Conservation (phyloP, 2,113 vertebrate genomes). For the Mus pahari region DNA sequence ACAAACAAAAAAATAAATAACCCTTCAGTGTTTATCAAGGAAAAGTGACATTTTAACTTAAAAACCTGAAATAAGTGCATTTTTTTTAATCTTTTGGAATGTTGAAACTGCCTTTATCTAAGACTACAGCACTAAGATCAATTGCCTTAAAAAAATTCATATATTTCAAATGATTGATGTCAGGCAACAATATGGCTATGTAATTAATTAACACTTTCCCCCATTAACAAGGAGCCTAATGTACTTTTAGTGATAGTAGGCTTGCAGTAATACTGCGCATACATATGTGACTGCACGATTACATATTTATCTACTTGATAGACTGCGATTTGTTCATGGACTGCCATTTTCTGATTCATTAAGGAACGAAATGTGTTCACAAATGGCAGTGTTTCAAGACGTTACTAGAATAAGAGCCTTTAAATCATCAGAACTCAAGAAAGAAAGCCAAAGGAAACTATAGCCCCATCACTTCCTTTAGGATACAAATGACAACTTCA, state of each 20-base stretch:
- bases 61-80: constrained; percentile 33
- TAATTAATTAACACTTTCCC: constrained; percentile 5
- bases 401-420: constrained; percentile 42
- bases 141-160: not conserved
- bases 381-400: not conserved
- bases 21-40: not conserved
- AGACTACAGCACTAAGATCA: not conserved
- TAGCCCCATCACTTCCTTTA: constrained; percentile 9
- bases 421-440: constrained; percentile 9
- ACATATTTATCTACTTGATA: not conserved
- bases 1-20: too few relatives aligned
- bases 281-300: not conserved
- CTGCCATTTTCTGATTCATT: not conserved
- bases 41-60: constrained; percentile 54
- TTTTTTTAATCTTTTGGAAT: constrained; percentile 1
- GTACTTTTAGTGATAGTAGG: not conserved
- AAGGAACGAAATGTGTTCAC: constrained; percentile 60
- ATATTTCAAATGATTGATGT: constrained; percentile 44
- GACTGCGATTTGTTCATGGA: not conserved
- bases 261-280: not conserved
- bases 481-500: constrained; percentile 15
- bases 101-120: constrained; percentile 13
- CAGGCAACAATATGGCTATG: not conserved
- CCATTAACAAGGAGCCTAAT: not conserved
- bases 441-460: constrained; percentile 12